Base-by-base conservation (phyloP, 2,113 vertebrate species). In the Crotophaga sulcirostris region DNA sequence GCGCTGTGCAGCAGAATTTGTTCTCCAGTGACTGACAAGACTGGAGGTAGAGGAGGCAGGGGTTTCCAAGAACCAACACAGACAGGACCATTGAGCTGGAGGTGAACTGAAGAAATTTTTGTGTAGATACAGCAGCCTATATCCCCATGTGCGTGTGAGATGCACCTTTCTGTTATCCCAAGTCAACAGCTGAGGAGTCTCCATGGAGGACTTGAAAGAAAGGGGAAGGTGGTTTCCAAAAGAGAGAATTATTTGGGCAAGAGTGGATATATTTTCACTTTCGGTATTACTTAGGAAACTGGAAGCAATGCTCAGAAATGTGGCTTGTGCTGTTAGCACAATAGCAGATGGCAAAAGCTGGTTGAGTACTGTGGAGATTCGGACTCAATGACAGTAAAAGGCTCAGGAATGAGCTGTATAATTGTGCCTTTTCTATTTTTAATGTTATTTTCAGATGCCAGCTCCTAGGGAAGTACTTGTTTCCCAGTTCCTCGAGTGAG, bases 81-180 rank as follows among this genome's bases (percentile, higher is more conserved):
- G 86, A 38, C 60, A 60, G 69, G 36, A 34, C 16, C 28, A 1
- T 6, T 31, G 8, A 40, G 7, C 59, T 58, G n/a, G 36, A 58
- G 80, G 23, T 1, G 9, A 40, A 8, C 59, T 58, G 31, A n/a
- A 54, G 80, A 25, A 13, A 7, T 3, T 1, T 11, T 24, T 16
- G 33, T 14, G 33, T 78, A 87, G 55, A 0, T 1, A 25, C 51
- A 67, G 81, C 73, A 84, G 64, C 63, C 47, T 51, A 2, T 8
- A 4, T 7, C 24, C 34, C 64, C 3, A 0, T 0, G 16, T 1
- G 4, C 4, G 66, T 4, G 2, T 13, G 78, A 55, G 24, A 8
- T 69, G 38, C 23, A 83, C 54, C 56, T 38, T 38, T 38, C 38
- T 67, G 21, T 5, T 36, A n/a, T 4, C 68, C 16, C 66, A 14